Evolutionary conservation across 2,797 vertebrate species (phyloP).

Genomic region (Sebastiscus tertius): DNA sequence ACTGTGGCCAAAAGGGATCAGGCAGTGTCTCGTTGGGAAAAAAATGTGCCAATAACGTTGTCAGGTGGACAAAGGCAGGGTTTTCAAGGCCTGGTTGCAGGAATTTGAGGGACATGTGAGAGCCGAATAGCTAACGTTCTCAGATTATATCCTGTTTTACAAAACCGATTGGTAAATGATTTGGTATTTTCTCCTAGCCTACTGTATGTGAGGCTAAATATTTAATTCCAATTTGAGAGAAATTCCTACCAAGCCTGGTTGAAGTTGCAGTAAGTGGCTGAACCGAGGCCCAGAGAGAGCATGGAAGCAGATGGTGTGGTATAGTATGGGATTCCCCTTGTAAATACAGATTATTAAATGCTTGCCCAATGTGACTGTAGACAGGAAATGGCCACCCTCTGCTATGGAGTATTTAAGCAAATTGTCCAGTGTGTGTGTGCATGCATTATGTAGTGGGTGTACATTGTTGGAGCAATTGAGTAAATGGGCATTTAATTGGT

Average conservation of each 20-base stretch:
- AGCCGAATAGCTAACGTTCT: background rate
- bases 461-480: slow-evolving; percentile 54
- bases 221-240: background rate
- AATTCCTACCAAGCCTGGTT: background rate
- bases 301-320: slow-evolving; percentile 9
- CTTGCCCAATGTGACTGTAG: slow-evolving; percentile 17
- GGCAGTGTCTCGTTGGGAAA: background rate
- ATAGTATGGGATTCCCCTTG: slow-evolving; percentile 15
- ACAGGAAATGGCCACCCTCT: slow-evolving; percentile 43
- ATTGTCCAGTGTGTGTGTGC: slow-evolving; percentile 8
- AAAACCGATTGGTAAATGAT: background rate
- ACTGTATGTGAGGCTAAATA: background rate
- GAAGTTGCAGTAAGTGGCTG: background rate
- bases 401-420: slow-evolving; percentile 25
- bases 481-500: slow-evolving; percentile 66
- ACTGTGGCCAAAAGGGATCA: background rate
- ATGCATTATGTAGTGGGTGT: slow-evolving; percentile 22
- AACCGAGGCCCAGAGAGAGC: background rate
- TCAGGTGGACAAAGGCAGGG: background rate
- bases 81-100: background rate
- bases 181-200: background rate
- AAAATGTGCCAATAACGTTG: background rate
- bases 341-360: slow-evolving; percentile 34
- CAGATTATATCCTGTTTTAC: background rate
- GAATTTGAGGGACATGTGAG: background rate